Evolutionary conservation across 2,797 vertebrate species (phyloP), one percentile per base, ranked within the genome.

Genomic region (Potorous gilbertii): DNA sequence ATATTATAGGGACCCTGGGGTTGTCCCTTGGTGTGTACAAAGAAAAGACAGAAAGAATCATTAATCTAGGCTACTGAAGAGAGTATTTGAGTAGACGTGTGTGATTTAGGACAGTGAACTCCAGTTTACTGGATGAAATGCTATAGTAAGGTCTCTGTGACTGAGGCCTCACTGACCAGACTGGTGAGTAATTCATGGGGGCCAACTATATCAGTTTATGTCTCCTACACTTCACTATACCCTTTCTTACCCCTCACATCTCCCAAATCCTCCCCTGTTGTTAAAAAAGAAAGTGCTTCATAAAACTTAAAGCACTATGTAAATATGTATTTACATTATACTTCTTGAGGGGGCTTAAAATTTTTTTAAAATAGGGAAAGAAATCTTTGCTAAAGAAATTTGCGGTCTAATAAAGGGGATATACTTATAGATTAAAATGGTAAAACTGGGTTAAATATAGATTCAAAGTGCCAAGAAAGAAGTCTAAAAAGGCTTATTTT

Each of bases 61-160:
- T 94, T 97, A 97, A 93, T 97, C 98, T 97, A 98, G 97, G 97
- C 97, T 98, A 98, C 96, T 95, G 97, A 97, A 96, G 97, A 98
- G 96, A 97, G 95, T 92, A 97, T 97, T 1, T 11, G 97, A 96
- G 98, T 97, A 98, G 98, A 96, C 98, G 98, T 98, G 98, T 98
- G 98, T 97, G 96, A 96, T 93, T 97, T 98, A 62, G 97, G 97
- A 96, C 40, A 96, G 91, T 92, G 98, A 97, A 97, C 98, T 98
- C 94, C 98, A 97, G 98, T 97, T 94, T 94, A 95, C 96, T 0
- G 54, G 96, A 97, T 97, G 96, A 98, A 98, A 98, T 97, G 97
- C 97, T 98, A 93, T 97, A 94, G 97, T 98, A 96, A 94, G 97
- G 97, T 99, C 99, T 97, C 97, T 98, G 46, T 99, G 99, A 96